Conservation (phyloP, 2,113 vertebrate species). For the Rallus limicola region DNA sequence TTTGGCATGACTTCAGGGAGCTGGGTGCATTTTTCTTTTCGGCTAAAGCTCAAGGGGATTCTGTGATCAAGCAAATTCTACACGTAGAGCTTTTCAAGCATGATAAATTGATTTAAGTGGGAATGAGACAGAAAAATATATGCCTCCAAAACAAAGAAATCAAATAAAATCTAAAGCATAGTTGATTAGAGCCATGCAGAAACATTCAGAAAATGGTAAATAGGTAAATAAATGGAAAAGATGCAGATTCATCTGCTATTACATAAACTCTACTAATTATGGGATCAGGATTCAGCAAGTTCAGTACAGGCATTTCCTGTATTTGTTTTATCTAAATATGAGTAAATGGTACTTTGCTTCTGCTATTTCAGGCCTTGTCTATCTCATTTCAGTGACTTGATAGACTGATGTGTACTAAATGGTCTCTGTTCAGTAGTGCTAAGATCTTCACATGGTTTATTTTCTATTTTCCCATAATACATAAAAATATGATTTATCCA, state of each 20-base stretch:
- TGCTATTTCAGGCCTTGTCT: conserved; percentile 31
- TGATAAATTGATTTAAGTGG: conserved; percentile 4
- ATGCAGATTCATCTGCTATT: conserved; percentile 26
- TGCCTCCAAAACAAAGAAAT: background rate
- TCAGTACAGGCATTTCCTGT: conserved; percentile 34
- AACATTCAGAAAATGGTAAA: conserved; percentile 16
- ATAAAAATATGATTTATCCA: background rate
- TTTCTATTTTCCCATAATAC: background rate
- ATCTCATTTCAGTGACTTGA: conserved; percentile 7
- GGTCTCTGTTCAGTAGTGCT: background rate
- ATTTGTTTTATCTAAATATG: conserved; percentile 24
- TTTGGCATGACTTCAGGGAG: conserved; percentile 45
- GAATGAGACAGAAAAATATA: background rate
- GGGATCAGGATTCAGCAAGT: conserved; percentile 43
- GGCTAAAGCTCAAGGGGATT: background rate
- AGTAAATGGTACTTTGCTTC: conserved; percentile 15
- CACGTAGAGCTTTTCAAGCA: conserved; percentile 14
- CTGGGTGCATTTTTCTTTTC: conserved; percentile 37
- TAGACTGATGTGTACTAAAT: background rate
- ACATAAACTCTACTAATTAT: conserved; percentile 17
- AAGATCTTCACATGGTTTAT: background rate
- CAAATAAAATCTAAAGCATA: background rate
- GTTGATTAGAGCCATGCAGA: background rate
- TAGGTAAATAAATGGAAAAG: background rate
- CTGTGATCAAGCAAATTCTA: conserved; percentile 14